Conservation (phyloP, 92 coral and sea anemone species). For the Phymanthus crucifer region DNA sequence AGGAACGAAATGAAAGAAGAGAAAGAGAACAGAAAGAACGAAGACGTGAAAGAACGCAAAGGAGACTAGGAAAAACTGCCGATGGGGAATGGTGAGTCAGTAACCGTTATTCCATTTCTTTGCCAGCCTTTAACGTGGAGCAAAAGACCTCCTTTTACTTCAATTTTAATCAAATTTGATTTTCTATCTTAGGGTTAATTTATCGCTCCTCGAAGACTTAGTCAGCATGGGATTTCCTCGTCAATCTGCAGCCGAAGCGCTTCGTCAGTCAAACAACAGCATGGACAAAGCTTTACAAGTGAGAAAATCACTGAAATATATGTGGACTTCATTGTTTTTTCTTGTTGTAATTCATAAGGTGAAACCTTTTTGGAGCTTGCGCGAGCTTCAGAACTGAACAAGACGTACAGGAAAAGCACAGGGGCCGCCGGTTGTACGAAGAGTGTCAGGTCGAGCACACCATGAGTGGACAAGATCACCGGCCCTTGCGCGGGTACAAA, state of each 20-base stretch:
- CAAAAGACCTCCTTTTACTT: neutral
- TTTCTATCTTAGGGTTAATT: slow-evolving; percentile 59
- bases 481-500: too few relatives aligned
- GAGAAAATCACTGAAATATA: neutral
- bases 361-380: too few relatives aligned
- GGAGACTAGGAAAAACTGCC: slow-evolving; percentile 86
- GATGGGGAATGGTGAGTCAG: slow-evolving; percentile 80
- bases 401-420: too few relatives aligned
- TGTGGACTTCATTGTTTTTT: neutral
- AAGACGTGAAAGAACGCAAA: slow-evolving; percentile 56
- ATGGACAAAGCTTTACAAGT: slow-evolving; percentile 88
- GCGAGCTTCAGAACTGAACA: too few relatives aligned
- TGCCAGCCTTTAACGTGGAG: neutral
- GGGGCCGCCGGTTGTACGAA: too few relatives aligned
- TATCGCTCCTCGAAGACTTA: slow-evolving; percentile 63
- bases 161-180: neutral
- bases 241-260: slow-evolving; percentile 59
- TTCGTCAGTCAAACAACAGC: slow-evolving; percentile 86
- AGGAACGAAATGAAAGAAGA: slow-evolving; percentile 70
- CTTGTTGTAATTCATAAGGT: too few relatives aligned
- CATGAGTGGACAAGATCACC: too few relatives aligned
- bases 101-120: neutral
- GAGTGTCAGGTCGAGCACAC: too few relatives aligned
- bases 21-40: slow-evolving; percentile 68
- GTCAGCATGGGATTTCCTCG: slow-evolving; percentile 82